Evolutionary conservation across 2,797 vertebrate genomes (phyloP).

Genomic region (Rhinoraja longicauda): DNA sequence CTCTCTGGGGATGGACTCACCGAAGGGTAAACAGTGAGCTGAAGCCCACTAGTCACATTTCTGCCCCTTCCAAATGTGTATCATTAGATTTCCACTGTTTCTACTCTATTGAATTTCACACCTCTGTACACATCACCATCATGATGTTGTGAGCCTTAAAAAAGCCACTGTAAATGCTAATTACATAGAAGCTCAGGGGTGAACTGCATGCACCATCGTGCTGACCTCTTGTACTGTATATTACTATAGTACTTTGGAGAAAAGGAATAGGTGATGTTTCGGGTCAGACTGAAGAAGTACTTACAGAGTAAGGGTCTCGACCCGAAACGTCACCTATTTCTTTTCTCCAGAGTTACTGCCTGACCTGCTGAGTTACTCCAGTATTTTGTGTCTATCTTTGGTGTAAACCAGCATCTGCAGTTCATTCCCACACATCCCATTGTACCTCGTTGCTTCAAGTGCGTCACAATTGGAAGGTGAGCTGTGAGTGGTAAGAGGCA

Average conservation of each 20-base stretch:
- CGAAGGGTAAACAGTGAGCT: background rate
- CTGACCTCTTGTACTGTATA: background rate
- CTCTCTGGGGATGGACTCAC: background rate
- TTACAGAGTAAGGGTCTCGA: no score
- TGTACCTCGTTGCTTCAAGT: background rate
- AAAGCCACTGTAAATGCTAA: background rate
- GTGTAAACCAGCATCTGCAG: no score
- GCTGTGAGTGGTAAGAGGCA: background rate
- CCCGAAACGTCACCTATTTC: no score
- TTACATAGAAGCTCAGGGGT: background rate
- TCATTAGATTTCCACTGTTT: background rate
- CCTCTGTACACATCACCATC: background rate
- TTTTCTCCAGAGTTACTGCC: no score
- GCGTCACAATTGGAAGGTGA: background rate
- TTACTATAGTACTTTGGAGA: background rate
- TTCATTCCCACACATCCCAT: no score
- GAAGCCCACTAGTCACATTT: background rate
- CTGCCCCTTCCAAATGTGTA: background rate
- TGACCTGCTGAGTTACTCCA: no score
- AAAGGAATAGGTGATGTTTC: no score
- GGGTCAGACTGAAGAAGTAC: no score
- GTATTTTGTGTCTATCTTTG: no score
- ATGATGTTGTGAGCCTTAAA: background rate
- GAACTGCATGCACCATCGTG: background rate
- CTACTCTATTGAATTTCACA: background rate